Evolutionary conservation across 2,888 invertebrate genomes (phyloP), one percentile per base, ranked within the genome.

Genomic region (Tetragonisca angustula): DNA sequence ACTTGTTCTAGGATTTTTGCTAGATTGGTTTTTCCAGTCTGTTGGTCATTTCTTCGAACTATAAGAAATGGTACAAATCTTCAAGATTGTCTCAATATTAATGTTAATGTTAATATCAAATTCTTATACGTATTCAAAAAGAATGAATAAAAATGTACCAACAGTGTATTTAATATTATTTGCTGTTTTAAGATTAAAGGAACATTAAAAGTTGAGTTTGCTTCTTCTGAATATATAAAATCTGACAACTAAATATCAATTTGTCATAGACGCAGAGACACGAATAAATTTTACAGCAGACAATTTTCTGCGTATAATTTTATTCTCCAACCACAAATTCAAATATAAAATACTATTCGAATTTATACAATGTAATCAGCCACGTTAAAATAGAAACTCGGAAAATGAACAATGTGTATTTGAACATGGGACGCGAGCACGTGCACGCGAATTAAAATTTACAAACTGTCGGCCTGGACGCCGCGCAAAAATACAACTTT

Each of bases 301-400:
- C 24, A 52, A 65, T 83, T 76, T 83, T 76, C 69, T 85, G 83
- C 79, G 64, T 81, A 81, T 73, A 82, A 89, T 90, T 76, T 90
- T 89, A 90, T 89, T 90, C 80, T 78, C 78, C 52, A 90, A 89
- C 90, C 85, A 83, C 73, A 84, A 84, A 86, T 88, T 81, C 81
- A 84, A 85, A 80, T 87, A 87, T 83, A 89, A 89, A 86, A 86
- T 83, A 73, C 79, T 81, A 69, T 77, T 81, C 67, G 77, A 82
- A 89, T 90, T 81, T 85, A 89, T 81, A 86, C 76, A 79, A 83
- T 85, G 81, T 64, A 85, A 85, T 81, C 68, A 56, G 36, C 54
- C 81, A 59, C 52, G 81, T 81, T 84, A 81, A 84, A 81, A 75
- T 61, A 75, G 73, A 75, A 81, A 77, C 68, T 68, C 27, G 81